phyloP scores from a whole-genome alignment of 2,888 invertebrate genomes.

The Crossocerus cetratus region DNA sequence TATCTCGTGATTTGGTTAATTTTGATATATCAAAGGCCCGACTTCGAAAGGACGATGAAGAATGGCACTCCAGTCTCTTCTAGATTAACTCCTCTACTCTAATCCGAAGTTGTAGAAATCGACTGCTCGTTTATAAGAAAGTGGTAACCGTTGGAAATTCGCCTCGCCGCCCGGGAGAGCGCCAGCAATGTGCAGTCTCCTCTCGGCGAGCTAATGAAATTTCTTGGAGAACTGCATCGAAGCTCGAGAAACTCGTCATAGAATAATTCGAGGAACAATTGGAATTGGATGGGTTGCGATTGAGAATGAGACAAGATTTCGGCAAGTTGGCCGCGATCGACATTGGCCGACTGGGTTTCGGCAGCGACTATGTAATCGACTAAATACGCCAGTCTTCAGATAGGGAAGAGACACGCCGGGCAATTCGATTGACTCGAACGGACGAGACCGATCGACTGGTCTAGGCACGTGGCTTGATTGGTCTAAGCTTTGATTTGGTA shows the following conservation, averaged over 20 bases:
- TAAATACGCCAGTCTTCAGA: constrained; percentile 47
- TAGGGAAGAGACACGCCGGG: constrained; percentile 19
- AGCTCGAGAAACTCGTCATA: background rate
- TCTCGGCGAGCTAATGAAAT: constrained; percentile 1
- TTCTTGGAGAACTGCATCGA: background rate
- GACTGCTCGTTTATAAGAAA: constrained; percentile 3
- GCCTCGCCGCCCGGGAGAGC: background rate
- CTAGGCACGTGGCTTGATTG: background rate
- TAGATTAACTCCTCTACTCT: background rate
- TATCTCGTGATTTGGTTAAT: background rate
- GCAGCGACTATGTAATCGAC: constrained; percentile 35
- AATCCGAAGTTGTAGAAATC: background rate
- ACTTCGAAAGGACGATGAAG: constrained; percentile 24
- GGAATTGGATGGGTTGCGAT: constrained; percentile 16
- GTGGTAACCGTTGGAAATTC: background rate
- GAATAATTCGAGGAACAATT: background rate
- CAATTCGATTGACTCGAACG: background rate
- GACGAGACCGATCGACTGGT: background rate
- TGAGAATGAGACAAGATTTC: constrained; percentile 31
- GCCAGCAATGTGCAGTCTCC: background rate
- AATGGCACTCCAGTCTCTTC: constrained; percentile 1
- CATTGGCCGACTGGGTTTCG: constrained; percentile 23
- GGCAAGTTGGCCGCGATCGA: constrained; percentile 14
- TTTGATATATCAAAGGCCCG: constrained; percentile 17
- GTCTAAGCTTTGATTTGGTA: background rate